Conservation (phyloP, 2,888 invertebrate genomes). For the Tachina fera region DNA sequence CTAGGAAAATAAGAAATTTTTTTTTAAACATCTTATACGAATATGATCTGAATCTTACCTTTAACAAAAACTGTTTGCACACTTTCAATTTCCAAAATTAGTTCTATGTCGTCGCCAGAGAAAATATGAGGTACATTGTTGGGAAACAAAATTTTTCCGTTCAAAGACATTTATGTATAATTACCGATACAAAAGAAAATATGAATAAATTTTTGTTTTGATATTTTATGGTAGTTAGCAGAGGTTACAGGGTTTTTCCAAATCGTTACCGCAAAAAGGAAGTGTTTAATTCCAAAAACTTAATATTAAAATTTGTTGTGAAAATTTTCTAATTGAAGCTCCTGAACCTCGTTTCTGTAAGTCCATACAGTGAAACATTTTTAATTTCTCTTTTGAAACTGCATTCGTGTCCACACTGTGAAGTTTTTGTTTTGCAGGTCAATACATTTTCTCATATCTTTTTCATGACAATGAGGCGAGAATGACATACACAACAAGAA, state of each 20-base stretch:
- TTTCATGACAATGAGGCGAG: no score
- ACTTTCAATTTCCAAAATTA: conserved; percentile 35
- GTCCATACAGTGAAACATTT: no score
- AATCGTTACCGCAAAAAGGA: no score
- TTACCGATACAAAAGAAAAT: neutral
- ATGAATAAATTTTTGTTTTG: neutral
- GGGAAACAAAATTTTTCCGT: conserved; percentile 34
- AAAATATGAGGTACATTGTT: neutral
- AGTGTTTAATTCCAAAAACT: no score
- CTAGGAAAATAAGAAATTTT: conserved; percentile 7
- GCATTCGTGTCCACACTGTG: no score
- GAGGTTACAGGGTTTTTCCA: neutral
- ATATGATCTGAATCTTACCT: conserved; percentile 2
- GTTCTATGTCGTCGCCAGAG: conserved; percentile 13
- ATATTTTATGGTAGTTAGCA: neutral
- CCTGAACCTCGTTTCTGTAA: no score
- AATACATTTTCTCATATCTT: no score
- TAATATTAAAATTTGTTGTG: no score
- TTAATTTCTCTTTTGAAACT: no score
- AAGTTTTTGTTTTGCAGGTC: no score
- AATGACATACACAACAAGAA: no score
- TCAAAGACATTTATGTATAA: conserved; percentile 42
- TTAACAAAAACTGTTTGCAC: conserved; percentile 23
- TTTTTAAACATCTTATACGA: neutral
- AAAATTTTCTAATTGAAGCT: no score